Percentiles rank a stretch among this genome's conserved stretches.
These are phyloP conservation scores for Theocolax elegans DNA, from an alignment of 1,140 invertebrate species.

Conservation along the genomic window DNA sequence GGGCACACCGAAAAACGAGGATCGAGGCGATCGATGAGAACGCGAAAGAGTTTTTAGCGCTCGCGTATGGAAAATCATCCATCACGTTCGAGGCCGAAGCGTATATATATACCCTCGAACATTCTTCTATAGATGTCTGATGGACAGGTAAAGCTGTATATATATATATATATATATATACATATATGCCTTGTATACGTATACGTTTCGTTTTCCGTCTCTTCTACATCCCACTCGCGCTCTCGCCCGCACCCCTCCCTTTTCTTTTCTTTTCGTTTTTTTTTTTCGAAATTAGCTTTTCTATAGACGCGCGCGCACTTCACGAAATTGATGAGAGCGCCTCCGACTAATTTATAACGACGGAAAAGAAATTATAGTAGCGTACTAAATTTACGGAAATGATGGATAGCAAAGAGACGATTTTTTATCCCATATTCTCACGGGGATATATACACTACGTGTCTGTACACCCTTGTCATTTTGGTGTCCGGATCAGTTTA, in stretches of 20 bases:
- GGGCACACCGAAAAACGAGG: not conserved
- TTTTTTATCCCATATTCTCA: not conserved
- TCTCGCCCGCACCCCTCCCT: not conserved
- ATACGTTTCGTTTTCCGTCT: no score
- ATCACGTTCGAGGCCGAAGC: slow-evolving; percentile 65
- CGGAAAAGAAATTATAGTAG: not conserved
- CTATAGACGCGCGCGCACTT: slow-evolving; percentile 50
- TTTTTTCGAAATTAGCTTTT: slow-evolving; percentile 53
- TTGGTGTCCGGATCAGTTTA: no score
- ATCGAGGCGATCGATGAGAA: not conserved
- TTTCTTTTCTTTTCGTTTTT: not conserved
- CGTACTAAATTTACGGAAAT: slow-evolving; percentile 56
- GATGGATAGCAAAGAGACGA: slow-evolving; percentile 15
- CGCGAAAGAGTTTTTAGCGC: not conserved
- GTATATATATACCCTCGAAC: slow-evolving; percentile 59
- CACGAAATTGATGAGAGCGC: slow-evolving; percentile 65
- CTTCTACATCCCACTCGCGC: slow-evolving; percentile 3
- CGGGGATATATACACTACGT: no score
- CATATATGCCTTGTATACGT: no score
- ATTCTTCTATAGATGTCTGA: slow-evolving; percentile 36
- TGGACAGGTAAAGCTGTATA: no score
- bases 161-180: no score
- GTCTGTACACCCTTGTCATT: no score
- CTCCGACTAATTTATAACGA: slow-evolving; percentile 66
- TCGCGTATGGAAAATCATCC: slow-evolving; percentile 62